These are phyloP conservation scores for Harpalus rufipes DNA, from an alignment of 2,888 invertebrate genomes.

Conservation along the genomic window DNA sequence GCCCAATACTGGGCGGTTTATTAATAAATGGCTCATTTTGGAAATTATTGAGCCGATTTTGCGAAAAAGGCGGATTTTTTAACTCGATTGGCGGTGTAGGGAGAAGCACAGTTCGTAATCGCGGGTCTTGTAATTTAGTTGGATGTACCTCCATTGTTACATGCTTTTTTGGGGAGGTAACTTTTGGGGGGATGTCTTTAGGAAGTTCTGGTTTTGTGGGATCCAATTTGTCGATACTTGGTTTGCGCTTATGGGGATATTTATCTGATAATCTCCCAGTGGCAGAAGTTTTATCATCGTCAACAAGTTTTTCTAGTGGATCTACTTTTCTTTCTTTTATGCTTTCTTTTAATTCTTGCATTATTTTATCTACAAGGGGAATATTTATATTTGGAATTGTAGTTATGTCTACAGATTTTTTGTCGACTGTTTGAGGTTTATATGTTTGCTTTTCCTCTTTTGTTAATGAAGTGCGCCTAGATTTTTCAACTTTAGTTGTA, in stretches of 20 bases:
- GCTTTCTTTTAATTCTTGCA: conserved; percentile 50
- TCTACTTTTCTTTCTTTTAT: not conserved
- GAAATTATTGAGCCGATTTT: not conserved
- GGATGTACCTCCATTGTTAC: conserved; percentile 52
- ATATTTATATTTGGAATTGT: not conserved
- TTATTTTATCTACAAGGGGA: conserved; percentile 33
- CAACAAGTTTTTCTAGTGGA: not conserved
- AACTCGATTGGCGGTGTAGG: not conserved
- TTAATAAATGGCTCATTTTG: not conserved
- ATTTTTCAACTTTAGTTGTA: not conserved
- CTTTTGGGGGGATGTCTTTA: not conserved
- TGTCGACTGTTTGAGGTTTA: not conserved
- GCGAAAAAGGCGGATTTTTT: not conserved
- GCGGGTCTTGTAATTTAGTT: conserved; percentile 52
- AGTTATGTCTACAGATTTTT: not conserved
- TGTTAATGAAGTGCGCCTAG: conserved; percentile 2
- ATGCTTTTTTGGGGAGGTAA: conserved; percentile 19
- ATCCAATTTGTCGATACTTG: conserved; percentile 25
- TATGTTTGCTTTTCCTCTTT: conserved; percentile 35
- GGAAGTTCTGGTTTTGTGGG: not conserved
- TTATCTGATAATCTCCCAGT: conserved; percentile 57
- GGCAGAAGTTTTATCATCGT: conserved; percentile 3
- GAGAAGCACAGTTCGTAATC: conserved; percentile 11
- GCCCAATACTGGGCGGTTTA: not conserved
- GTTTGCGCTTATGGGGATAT: conserved; percentile 63